Conservation (phyloP, 2,113 vertebrate species). For the Psephotus haematonotus region DNA sequence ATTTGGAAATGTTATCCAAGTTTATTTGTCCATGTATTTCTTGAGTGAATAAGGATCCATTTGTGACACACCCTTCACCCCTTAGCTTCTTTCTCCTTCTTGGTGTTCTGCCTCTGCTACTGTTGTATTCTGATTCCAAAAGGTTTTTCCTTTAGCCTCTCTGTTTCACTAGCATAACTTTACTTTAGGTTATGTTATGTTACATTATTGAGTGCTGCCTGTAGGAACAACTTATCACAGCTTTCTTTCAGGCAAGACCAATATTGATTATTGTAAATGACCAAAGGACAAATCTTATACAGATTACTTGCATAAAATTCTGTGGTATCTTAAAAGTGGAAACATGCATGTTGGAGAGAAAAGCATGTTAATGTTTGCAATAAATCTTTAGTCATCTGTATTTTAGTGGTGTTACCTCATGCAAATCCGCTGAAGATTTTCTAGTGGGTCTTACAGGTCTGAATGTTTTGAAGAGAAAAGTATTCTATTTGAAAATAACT, state of each 20-base stretch:
- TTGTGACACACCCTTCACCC: not conserved
- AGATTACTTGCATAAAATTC: not conserved
- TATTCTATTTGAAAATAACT: not conserved
- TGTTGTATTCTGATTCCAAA: not conserved
- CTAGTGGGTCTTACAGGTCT: not conserved
- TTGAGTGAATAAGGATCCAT: not conserved
- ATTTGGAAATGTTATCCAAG: not conserved
- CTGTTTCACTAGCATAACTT: not conserved
- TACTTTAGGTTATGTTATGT: not conserved
- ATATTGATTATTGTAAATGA: not conserved
- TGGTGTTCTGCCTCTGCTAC: not conserved
- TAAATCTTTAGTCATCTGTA: not conserved
- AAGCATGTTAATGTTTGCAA: not conserved
- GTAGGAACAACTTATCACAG: not conserved
- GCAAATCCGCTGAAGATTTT: not conserved
- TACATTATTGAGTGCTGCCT: not conserved
- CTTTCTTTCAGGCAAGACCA: not conserved
- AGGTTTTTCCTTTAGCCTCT: not conserved
- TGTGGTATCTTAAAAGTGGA: not conserved
- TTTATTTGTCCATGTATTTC: not conserved
- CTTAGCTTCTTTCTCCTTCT: not conserved
- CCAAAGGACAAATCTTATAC: not conserved
- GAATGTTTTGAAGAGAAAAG: not conserved
- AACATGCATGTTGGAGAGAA: not conserved
- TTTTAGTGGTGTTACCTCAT: not conserved